Conservation (phyloP, 2,113 vertebrate genomes). For the Stercorarius parasiticus region DNA sequence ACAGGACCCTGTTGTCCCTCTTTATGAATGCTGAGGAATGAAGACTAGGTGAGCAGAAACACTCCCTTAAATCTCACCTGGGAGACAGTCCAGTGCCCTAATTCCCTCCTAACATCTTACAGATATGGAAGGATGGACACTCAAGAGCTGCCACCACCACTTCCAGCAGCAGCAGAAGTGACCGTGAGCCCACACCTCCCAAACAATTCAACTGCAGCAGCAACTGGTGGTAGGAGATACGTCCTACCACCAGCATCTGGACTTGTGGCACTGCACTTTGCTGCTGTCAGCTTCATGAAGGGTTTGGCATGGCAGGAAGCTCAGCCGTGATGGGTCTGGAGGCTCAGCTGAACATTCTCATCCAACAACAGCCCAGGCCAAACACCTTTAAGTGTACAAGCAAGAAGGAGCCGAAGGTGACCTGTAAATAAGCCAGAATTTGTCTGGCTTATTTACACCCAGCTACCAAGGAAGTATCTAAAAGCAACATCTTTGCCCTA, state of each 20-base stretch:
- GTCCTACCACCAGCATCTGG: neutral
- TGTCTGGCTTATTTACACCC: neutral
- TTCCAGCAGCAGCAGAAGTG: neutral
- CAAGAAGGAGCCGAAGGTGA: neutral
- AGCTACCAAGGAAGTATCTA: neutral
- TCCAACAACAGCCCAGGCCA: neutral
- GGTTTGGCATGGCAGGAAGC: accelerated
- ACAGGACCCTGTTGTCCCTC: neutral
- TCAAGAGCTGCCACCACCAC: neutral
- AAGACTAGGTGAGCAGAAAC: neutral
- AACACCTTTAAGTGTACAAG: neutral
- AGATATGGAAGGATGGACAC: neutral
- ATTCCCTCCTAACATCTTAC: neutral
- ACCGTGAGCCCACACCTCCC: neutral
- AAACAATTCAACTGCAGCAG: neutral
- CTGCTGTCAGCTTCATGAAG: neutral
- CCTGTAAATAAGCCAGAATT: neutral
- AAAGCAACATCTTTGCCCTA: neutral
- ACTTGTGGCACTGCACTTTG: neutral
- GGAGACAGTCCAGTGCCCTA: neutral
- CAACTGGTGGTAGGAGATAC: accelerated
- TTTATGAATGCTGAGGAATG: neutral
- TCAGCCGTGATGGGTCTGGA: neutral
- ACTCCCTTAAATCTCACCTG: neutral
- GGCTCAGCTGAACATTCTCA: neutral